A percentile compares a stretch with the other conserved stretches of the same genome.
phyloP scores from a whole-genome alignment of 92 coral and sea anemone species.

The Palythoa heliodiscus region DNA sequence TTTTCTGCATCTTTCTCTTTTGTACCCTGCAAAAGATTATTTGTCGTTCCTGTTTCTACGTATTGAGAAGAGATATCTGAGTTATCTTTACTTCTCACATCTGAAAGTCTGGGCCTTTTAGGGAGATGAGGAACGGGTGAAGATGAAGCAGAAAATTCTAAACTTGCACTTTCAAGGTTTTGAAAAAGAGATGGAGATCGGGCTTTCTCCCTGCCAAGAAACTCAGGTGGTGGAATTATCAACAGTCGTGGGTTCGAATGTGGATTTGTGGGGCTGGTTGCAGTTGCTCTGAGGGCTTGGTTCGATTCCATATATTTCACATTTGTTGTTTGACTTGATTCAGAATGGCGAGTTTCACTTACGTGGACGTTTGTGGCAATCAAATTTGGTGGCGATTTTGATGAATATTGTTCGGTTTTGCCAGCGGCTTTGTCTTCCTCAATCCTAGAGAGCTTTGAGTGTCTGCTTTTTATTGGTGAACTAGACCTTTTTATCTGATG shows the following conservation, averaged over 20 bases:
- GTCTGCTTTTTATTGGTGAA: not conserved
- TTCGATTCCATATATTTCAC: not conserved
- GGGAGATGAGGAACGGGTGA: not conserved
- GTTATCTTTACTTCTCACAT: not conserved
- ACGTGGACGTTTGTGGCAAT: not conserved
- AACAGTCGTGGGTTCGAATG: not conserved
- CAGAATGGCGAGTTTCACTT: not conserved
- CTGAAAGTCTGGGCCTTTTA: constrained; percentile 5
- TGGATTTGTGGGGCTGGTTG: not conserved
- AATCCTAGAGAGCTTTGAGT: not conserved
- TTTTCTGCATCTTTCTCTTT: not conserved
- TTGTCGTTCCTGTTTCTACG: not conserved
- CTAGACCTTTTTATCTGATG: not conserved
- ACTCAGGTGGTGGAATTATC: not conserved
- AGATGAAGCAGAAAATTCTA: not conserved
- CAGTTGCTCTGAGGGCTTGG: not conserved
- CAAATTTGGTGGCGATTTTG: not conserved
- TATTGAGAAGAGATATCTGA: not conserved
- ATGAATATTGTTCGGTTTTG: not conserved
- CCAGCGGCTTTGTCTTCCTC: not conserved
- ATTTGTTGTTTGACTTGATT: not conserved
- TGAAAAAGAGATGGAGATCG: not conserved
- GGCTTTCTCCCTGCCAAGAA: not conserved
- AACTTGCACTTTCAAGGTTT: not conserved
- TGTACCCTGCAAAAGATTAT: not conserved